phyloP scores from a whole-genome alignment of 2,797 vertebrate species.

The Alfaro cultratus region DNA sequence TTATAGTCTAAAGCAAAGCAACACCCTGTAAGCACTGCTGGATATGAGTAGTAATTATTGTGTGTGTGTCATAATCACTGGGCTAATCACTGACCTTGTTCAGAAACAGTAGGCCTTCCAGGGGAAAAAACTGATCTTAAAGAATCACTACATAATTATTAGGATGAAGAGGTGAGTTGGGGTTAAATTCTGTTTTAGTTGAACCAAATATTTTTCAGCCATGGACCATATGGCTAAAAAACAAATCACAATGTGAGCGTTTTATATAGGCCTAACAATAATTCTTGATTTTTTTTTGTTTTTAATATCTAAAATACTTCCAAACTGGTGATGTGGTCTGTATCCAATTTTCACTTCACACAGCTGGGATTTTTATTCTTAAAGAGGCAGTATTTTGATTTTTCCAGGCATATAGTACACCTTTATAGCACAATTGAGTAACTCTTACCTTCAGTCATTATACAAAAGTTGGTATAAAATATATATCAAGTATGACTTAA shows the following conservation, averaged over 20 bases:
- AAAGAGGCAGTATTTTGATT: too few relatives aligned
- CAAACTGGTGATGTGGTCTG: too few relatives aligned
- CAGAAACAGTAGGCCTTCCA: neutral
- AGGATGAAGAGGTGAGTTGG: neutral
- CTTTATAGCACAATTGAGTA: too few relatives aligned
- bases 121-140: neutral
- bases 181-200: neutral
- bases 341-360: too few relatives aligned
- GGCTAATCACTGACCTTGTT: neutral
- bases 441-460: too few relatives aligned
- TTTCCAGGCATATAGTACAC: too few relatives aligned
- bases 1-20: slow-evolving; percentile 21
- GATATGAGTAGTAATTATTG: neutral
- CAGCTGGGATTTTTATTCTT: too few relatives aligned
- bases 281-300: neutral
- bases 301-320: too few relatives aligned
- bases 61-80: neutral
- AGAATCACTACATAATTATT: neutral
- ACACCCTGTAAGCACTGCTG: slow-evolving; percentile 11
- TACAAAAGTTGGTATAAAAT: too few relatives aligned
- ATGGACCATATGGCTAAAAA: neutral
- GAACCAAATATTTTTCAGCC: neutral
- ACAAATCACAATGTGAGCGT: too few relatives aligned
- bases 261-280: neutral
- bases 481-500: too few relatives aligned